These are phyloP conservation scores for Pammene fasciana DNA, from an alignment of 2,888 invertebrate genomes.

Conservation along the genomic window DNA sequence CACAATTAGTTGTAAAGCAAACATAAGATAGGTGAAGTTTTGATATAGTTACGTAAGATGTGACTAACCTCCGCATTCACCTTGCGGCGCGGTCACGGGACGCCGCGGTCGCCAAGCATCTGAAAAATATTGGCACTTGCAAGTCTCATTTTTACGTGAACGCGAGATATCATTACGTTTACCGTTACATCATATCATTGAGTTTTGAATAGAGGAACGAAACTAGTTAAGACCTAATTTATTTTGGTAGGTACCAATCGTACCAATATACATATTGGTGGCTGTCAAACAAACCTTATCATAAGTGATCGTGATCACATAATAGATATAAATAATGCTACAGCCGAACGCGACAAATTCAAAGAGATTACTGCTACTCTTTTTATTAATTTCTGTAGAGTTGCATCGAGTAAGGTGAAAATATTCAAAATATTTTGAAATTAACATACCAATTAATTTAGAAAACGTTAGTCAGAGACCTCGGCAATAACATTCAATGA, in stretches of 20 bases:
- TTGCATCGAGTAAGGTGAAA: no score
- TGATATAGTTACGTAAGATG: conserved; percentile 52
- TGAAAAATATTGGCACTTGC: conserved; percentile 46
- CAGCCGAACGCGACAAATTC: no score
- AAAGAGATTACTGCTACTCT: no score
- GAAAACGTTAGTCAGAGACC: not conserved
- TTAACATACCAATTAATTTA: no score
- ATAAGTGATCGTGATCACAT: no score
- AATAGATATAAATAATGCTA: no score
- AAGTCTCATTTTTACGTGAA: conserved; percentile 16
- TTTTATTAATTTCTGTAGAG: no score
- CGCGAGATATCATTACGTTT: not conserved
- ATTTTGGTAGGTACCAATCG: no score
- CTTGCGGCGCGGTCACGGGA: conserved; percentile 56
- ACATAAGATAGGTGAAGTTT: conserved; percentile 15
- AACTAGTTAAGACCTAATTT: not conserved
- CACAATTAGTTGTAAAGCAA: not conserved
- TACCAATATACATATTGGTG: no score
- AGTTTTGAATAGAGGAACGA: not conserved
- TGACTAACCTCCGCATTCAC: conserved; percentile 53
- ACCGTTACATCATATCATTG: conserved; percentile 9
- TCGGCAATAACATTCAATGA: conserved; percentile 1
- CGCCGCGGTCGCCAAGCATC: conserved; percentile 52
- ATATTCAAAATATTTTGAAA: no score
- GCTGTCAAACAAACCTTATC: no score